Conservation (phyloP, 2,113 vertebrate genomes). For the Centropristis striata region DNA sequence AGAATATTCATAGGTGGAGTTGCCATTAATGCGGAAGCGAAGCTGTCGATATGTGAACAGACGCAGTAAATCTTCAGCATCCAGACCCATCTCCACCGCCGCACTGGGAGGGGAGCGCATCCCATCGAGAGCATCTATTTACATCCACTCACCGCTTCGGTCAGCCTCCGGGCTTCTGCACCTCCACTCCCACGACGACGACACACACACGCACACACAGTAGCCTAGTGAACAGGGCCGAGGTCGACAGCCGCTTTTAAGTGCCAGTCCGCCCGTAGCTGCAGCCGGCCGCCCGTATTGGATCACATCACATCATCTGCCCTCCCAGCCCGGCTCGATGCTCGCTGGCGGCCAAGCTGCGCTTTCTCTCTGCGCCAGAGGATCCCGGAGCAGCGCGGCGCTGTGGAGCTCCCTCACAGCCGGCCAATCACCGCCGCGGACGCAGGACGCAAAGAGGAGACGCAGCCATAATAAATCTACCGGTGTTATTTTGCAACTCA, state of each 20-base stretch:
- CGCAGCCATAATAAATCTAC: slow-evolving; percentile 60
- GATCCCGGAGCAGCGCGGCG: slow-evolving; percentile 64
- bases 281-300: slow-evolving; percentile 71
- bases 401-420: slow-evolving; percentile 58
- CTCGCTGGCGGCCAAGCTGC: slow-evolving; percentile 64
- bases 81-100: slow-evolving; percentile 41
- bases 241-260: slow-evolving; percentile 70
- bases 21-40: slow-evolving; percentile 28
- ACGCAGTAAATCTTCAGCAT: slow-evolving; percentile 61
- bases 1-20: slow-evolving; percentile 12
- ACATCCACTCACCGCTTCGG: slow-evolving; percentile 77
- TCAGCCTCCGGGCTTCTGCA: slow-evolving; percentile 60
- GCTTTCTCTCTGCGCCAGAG: slow-evolving; percentile 78
- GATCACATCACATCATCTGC: slow-evolving; percentile 74
- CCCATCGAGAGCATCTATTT: slow-evolving; percentile 72
- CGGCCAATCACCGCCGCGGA: slow-evolving; percentile 77
- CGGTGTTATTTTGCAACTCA: slow-evolving; percentile 60
- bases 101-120: slow-evolving; percentile 75
- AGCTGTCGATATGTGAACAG: slow-evolving; percentile 46
- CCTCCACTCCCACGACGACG: slow-evolving; percentile 61
- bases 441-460: slow-evolving; percentile 61
- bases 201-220: neutral
- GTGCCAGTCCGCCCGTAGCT: slow-evolving; percentile 66
- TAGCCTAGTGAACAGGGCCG: slow-evolving; percentile 46
- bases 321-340: slow-evolving; percentile 63